A percentile compares a stretch with the other conserved stretches of the same genome.
These are phyloP conservation scores for Aphrophora alni DNA, from an alignment of 2,888 invertebrate genomes.

Conservation along the genomic window DNA sequence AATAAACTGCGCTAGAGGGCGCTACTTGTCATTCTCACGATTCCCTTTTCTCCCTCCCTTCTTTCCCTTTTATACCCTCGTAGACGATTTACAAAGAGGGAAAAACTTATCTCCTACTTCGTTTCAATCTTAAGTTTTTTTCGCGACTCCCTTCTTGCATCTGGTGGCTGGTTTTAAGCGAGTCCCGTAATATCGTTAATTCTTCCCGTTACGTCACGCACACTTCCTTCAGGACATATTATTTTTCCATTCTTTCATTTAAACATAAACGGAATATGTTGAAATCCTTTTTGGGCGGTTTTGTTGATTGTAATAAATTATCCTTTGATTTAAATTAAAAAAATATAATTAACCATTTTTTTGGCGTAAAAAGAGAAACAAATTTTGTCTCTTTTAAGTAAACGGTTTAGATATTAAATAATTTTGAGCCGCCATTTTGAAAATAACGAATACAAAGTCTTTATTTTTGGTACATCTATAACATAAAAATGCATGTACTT, in stretches of 20 bases:
- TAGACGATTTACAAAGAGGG: conserved; percentile 35
- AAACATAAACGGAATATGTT: background rate
- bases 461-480: too few species aligned
- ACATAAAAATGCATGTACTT: too few species aligned
- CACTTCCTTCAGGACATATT: conserved; percentile 20
- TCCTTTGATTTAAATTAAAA: too few species aligned
- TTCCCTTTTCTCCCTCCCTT: background rate
- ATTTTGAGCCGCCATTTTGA: too few species aligned
- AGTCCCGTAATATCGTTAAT: conserved; percentile 35
- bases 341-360: too few species aligned
- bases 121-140: conserved; percentile 17
- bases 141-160: conserved; percentile 27
- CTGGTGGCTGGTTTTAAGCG: background rate
- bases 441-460: too few species aligned
- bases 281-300: too few species aligned
- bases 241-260: background rate
- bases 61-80: background rate
- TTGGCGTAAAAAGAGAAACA: too few species aligned
- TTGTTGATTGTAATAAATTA: too few species aligned
- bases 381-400: too few species aligned
- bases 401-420: too few species aligned
- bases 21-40: conserved; percentile 37
- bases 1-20: conserved; percentile 32
- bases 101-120: conserved; percentile 15
- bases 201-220: conserved; percentile 35